Percentiles rank a stretch among this genome's conserved stretches.
These are phyloP conservation scores for Cladopsammia gracilis DNA, from an alignment of 64 coral and sea anemone genomes.

Conservation along the genomic window DNA sequence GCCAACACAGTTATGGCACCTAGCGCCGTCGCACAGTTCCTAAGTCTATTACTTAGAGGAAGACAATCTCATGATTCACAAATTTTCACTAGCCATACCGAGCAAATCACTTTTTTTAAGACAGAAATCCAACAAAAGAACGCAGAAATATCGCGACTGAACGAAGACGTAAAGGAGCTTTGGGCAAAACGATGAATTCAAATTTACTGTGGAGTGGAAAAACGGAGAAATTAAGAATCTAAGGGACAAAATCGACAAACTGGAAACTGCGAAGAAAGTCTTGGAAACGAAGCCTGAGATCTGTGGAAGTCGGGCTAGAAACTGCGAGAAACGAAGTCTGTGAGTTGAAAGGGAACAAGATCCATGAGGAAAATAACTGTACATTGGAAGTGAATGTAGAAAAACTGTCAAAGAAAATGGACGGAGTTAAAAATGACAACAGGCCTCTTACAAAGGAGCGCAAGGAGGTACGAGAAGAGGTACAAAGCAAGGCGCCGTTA, in stretches of 20 bases:
- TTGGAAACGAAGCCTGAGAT: background rate
- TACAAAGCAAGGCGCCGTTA: background rate
- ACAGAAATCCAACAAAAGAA: background rate
- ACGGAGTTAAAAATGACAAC: no score
- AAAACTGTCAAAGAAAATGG: no score
- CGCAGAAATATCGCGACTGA: background rate
- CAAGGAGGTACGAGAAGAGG: background rate
- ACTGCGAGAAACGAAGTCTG: background rate
- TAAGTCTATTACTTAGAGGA: background rate
- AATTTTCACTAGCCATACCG: background rate
- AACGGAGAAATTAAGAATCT: background rate
- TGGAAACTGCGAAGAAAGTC: constrained; percentile 18
- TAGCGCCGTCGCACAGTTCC: background rate
- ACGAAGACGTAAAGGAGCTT: background rate
- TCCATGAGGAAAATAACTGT: background rate
- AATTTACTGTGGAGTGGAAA: constrained; percentile 20
- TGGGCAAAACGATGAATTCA: background rate
- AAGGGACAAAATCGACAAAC: constrained; percentile 18
- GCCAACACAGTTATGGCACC: background rate
- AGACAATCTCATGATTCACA: background rate
- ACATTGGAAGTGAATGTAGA: no score
- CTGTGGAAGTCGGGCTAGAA: constrained; percentile 16
- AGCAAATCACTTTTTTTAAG: background rate
- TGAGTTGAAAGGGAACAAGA: background rate
- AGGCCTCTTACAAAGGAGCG: no score